A percentile compares a stretch with the other conserved stretches of the same genome.
These are phyloP conservation scores for Sebastes taczanowskii DNA, from an alignment of 2,797 vertebrate species.

Conservation along the genomic window DNA sequence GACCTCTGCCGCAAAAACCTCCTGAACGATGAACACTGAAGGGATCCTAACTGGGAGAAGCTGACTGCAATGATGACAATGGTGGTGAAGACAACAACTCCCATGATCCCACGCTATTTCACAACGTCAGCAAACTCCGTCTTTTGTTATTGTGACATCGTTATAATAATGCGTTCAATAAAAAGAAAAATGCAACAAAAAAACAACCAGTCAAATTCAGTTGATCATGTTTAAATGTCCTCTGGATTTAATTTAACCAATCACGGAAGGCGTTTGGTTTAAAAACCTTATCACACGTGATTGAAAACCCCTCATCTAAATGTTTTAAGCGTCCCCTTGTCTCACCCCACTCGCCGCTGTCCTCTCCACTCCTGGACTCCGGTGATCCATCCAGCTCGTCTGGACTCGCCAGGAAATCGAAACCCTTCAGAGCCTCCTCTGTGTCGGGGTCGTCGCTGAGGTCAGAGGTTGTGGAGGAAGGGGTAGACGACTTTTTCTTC, in stretches of 20 bases:
- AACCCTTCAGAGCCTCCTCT: conserved; percentile 93
- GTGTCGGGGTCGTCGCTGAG: conserved; percentile 92
- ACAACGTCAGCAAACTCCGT: not conserved
- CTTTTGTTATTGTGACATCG: not conserved
- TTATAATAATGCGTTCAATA: too few relatives aligned
- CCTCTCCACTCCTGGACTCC: conserved; percentile 86
- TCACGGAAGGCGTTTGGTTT: not conserved
- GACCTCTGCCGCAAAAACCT: not conserved
- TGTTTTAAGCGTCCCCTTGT: not conserved
- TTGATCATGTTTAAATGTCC: not conserved
- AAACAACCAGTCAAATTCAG: not conserved
- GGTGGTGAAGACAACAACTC: not conserved
- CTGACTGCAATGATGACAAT: not conserved
- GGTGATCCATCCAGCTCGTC: conserved; percentile 87
- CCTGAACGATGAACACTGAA: not conserved
- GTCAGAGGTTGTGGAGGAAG: conserved; percentile 79
- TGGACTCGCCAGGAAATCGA: conserved; percentile 89
- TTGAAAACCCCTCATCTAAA: not conserved
- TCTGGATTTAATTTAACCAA: not conserved
- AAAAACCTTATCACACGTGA: not conserved
- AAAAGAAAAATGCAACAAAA: not conserved
- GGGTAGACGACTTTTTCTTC: conserved; percentile 80
- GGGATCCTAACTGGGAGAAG: not conserved
- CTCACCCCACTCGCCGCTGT: conserved; percentile 62
- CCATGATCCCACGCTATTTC: not conserved